A percentile compares a stretch with the other conserved stretches of the same genome.
Evolutionary conservation across 2,113 vertebrate genomes (phyloP).

Genomic region (Lamprotornis superbus): DNA sequence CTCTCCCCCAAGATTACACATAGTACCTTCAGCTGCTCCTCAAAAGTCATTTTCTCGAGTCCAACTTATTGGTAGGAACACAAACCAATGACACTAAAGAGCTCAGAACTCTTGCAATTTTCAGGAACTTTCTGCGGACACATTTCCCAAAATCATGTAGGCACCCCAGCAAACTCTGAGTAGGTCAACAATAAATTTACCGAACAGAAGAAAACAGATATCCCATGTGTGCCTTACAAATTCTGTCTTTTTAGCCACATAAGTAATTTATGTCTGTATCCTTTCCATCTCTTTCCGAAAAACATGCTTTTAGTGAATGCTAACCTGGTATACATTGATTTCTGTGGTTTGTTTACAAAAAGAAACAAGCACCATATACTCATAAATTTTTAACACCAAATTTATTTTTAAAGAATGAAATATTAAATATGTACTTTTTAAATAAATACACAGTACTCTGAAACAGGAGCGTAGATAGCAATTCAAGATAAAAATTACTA

Average conservation of each 20-base stretch:
- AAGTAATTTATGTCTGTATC: neutral
- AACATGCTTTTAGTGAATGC: neutral
- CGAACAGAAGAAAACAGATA: neutral
- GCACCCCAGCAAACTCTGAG: neutral
- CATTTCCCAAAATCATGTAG: rapidly evolving
- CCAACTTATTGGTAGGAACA: neutral
- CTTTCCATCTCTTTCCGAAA: neutral
- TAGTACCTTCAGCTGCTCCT: neutral
- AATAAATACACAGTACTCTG: neutral
- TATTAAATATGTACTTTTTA: neutral
- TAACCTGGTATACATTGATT: neutral
- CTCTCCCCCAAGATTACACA: neutral
- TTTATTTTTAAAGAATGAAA: neutral
- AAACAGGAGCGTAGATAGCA: neutral
- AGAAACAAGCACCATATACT: neutral
- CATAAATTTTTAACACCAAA: neutral
- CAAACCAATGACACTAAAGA: neutral
- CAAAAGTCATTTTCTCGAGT: neutral
- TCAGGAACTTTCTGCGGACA: neutral
- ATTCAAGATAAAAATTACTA: neutral
- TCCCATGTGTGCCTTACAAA: neutral
- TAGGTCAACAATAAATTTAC: neutral
- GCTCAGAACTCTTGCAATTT: neutral
- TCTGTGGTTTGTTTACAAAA: neutral
- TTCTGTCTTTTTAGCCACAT: neutral